These are phyloP conservation scores for Toxotes lorentzi DNA, from an alignment of 2,797 vertebrate species.

Conservation along the genomic window DNA sequence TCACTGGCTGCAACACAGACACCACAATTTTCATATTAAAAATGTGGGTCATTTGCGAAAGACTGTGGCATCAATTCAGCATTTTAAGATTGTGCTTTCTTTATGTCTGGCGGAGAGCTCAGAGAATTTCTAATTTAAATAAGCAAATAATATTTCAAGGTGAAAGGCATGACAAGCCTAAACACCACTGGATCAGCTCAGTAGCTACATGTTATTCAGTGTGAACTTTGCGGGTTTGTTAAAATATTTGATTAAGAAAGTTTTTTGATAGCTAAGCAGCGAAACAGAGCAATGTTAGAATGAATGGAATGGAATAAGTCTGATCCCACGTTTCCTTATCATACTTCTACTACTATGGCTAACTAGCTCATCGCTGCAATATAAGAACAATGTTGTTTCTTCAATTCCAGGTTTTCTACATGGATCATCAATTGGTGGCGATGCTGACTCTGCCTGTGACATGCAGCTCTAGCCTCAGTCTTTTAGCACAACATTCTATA, in stretches of 20 bases:
- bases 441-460: neutral
- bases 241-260: neutral
- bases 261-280: too few species aligned
- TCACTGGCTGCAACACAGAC: constrained; percentile 25
- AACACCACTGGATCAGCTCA: neutral
- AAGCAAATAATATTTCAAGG: constrained; percentile 19
- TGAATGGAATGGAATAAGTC: neutral
- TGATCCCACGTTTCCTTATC: neutral
- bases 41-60: constrained; percentile 28
- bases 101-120: neutral
- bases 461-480: neutral
- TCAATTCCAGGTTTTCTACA: neutral
- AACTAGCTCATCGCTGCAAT: neutral
- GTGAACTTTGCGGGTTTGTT: neutral
- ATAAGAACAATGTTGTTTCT: neutral
- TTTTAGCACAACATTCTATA: neutral
- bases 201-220: neutral
- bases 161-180: constrained; percentile 1
- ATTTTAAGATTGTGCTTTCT: constrained; percentile 14
- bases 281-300: neutral
- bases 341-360: neutral
- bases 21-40: constrained; percentile 29
- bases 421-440: neutral
- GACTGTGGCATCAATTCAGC: constrained; percentile 9
- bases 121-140: neutral